phyloP scores from a whole-genome alignment of 2,113 vertebrate species.

The Zosterops borbonicus region DNA sequence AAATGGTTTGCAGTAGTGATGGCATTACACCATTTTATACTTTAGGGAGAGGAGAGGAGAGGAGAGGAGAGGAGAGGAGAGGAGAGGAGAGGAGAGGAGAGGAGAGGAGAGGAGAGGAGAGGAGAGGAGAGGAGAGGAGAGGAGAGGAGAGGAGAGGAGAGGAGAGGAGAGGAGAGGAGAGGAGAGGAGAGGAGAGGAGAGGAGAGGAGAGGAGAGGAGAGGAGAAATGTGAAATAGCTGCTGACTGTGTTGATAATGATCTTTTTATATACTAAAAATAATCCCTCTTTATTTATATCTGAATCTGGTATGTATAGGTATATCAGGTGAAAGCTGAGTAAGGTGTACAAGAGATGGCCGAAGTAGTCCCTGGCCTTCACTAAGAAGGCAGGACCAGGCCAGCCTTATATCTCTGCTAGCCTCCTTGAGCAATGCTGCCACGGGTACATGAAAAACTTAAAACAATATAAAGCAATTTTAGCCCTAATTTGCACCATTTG shows the following conservation, averaged over 20 bases:
- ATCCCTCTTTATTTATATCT: neutral
- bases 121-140: neutral
- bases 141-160: too few relatives aligned
- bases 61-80: too few relatives aligned
- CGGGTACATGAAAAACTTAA: neutral
- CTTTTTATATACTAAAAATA: neutral
- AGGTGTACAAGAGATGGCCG: neutral
- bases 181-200: too few relatives aligned
- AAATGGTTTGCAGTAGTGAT: neutral
- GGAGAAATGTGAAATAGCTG: neutral
- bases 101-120: neutral
- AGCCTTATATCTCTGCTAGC: neutral
- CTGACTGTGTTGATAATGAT: neutral
- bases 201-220: neutral
- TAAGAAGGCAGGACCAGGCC: neutral
- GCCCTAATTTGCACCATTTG: neutral
- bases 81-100: too few relatives aligned
- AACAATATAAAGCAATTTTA: neutral
- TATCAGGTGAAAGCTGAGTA: neutral
- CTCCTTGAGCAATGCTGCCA: neutral
- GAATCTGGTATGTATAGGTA: neutral
- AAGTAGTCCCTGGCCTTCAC: neutral
- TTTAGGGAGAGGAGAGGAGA: neutral
- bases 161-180: too few relatives aligned
- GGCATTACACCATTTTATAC: neutral